Percentiles rank a stretch among this genome's conserved stretches.
Evolutionary conservation across 2,888 invertebrate genomes (phyloP).

Genomic region (Agrochola litura): DNA sequence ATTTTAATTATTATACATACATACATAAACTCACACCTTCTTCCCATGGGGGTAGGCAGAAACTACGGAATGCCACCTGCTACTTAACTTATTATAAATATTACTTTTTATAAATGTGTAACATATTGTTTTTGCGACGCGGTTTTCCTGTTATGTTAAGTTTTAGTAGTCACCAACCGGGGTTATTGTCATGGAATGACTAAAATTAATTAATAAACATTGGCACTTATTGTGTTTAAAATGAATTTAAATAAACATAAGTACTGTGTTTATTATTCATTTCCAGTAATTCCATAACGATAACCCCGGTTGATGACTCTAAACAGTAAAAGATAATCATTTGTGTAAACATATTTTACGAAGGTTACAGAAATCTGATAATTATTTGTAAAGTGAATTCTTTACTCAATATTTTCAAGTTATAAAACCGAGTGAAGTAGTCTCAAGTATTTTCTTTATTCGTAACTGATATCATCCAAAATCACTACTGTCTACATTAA

Average conservation of each 20-base stretch:
- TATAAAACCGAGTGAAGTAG: constrained; percentile 15
- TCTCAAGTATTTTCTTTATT: constrained; percentile 19
- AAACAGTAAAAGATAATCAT: neutral
- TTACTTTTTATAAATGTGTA: neutral
- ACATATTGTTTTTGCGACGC: neutral
- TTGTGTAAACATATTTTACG: neutral
- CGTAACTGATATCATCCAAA: constrained; percentile 29
- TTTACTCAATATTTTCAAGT: neutral
- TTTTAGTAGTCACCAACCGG: neutral
- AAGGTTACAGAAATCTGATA: constrained; percentile 10
- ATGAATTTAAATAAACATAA: too few species aligned
- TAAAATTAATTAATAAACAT: neutral
- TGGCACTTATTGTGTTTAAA: too few species aligned
- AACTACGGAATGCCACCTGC: neutral
- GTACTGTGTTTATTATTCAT: too few species aligned
- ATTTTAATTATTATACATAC: too few species aligned
- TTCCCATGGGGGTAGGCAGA: neutral
- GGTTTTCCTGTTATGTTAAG: constrained; percentile 35
- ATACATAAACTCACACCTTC: neutral
- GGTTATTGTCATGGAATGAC: neutral
- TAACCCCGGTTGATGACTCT: neutral
- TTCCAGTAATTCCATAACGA: neutral
- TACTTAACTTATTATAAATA: neutral
- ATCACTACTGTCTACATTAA: constrained; percentile 46
- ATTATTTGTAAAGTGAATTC: neutral